Conservation (phyloP, 1,140 invertebrate species). For the Trachymyrmex septentrionalis region DNA sequence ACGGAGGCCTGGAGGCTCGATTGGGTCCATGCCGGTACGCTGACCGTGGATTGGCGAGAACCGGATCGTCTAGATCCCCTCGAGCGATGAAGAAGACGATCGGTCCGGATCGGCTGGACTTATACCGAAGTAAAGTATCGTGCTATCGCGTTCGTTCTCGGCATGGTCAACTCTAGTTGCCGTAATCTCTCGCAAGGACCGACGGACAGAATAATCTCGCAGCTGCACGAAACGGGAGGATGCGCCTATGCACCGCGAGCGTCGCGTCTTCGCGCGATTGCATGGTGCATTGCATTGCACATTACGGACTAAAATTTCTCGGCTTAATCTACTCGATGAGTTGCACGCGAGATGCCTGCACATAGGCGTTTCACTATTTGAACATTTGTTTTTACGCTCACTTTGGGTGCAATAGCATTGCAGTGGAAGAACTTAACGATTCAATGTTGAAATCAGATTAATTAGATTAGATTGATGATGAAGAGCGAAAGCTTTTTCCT, state of each 20-base stretch:
- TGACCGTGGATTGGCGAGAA: constrained; percentile 70
- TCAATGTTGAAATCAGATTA: background rate
- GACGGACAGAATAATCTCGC: constrained; percentile 69
- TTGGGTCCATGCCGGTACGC: constrained; percentile 69
- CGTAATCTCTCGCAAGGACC: constrained; percentile 61
- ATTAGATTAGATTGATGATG: background rate
- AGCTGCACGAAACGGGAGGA: constrained; percentile 26
- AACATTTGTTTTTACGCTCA: background rate
- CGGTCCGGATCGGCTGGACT: constrained; percentile 15
- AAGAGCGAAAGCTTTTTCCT: background rate
- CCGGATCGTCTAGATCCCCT: constrained; percentile 71
- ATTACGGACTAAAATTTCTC: constrained; percentile 42
- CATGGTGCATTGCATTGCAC: constrained; percentile 9
- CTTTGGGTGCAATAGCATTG: background rate
- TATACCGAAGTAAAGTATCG: constrained; percentile 37
- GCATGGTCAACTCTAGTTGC: constrained; percentile 72
- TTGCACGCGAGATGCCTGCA: background rate
- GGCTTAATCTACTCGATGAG: background rate
- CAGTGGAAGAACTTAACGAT: background rate
- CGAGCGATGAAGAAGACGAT: constrained; percentile 50
- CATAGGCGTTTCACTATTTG: background rate
- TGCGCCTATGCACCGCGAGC: constrained; percentile 52
- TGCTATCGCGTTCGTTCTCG: constrained; percentile 52
- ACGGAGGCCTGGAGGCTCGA: constrained; percentile 46
- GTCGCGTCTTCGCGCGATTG: constrained; percentile 38